Evolutionary conservation across 2,113 vertebrate genomes (phyloP).

Genomic region (Oostethus manadensis): DNA sequence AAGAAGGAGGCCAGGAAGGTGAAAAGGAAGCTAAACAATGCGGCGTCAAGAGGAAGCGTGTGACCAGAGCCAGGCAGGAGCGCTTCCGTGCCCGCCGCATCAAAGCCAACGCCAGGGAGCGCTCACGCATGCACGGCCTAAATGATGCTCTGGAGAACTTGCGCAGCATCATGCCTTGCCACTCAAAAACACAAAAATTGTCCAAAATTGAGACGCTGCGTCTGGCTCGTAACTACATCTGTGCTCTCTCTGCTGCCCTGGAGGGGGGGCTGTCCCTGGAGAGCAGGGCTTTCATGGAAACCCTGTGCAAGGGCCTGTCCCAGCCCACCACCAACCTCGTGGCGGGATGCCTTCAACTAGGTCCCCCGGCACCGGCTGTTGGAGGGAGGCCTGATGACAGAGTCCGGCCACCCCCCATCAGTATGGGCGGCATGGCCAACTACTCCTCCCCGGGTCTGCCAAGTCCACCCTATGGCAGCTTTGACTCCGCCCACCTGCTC

Average conservation of each 20-base stretch:
- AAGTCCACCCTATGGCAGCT: conserved; percentile 88
- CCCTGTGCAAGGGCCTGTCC: conserved; percentile 92
- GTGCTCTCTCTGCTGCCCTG: conserved; percentile 91
- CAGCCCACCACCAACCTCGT: conserved; percentile 95
- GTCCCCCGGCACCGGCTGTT: conserved; percentile 59
- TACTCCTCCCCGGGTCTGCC: conserved; percentile 89
- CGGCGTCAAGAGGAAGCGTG: conserved; percentile 95
- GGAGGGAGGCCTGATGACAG: conserved; percentile 80
- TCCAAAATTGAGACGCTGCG: conserved; percentile 95
- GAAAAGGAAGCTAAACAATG: conserved; percentile 83
- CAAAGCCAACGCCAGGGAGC: conserved; percentile 92
- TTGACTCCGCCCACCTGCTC: conserved; percentile 85
- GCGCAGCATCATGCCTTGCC: conserved; percentile 92
- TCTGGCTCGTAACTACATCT: conserved; percentile 94
- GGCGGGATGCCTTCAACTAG: conserved; percentile 87
- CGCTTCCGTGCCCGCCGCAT: conserved; percentile 84
- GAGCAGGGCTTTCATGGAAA: conserved; percentile 87
- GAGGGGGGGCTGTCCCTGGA: conserved; percentile 84
- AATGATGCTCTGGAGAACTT: conserved; percentile 93
- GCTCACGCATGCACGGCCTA: conserved; percentile 90
- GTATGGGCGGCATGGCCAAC: conserved; percentile 59
- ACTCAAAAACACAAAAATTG: conserved; percentile 95
- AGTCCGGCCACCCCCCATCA: conserved; percentile 41
- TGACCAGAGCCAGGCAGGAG: conserved; percentile 91
- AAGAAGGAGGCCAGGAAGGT: conserved; percentile 69